phyloP scores from a whole-genome alignment of 2,888 invertebrate genomes.

The Nipponacmea schrenckii region DNA sequence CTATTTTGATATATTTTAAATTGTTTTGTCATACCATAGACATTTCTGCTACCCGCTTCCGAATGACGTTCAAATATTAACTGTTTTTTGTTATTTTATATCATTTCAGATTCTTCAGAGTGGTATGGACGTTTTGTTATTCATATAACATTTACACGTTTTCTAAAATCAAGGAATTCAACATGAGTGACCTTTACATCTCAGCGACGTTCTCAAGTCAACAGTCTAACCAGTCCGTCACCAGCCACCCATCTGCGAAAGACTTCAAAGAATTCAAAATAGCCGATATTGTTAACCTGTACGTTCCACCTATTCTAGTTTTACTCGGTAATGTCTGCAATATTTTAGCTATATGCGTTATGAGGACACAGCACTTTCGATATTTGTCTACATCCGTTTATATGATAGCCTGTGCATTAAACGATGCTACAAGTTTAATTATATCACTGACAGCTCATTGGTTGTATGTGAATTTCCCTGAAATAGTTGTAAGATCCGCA shows the following conservation, averaged over 20 bases:
- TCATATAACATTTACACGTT: no score
- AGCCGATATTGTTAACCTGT: constrained; percentile 33
- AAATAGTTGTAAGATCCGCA: constrained; percentile 32
- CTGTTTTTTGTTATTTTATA: no score
- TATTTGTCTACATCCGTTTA: constrained; percentile 49
- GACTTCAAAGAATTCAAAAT: constrained; percentile 7
- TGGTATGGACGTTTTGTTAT: no score
- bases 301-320: constrained; percentile 48
- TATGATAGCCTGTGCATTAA: constrained; percentile 45
- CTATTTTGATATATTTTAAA: no score
- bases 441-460: constrained; percentile 49
- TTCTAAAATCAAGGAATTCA: no score
- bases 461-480: constrained; percentile 49
- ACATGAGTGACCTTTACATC: no score
- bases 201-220: no score
- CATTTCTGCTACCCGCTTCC: no score
- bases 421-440: constrained; percentile 41
- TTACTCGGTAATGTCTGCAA: constrained; percentile 47
- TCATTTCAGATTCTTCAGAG: no score
- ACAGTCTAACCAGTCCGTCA: background rate
- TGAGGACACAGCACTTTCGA: constrained; percentile 51
- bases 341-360: constrained; percentile 42
- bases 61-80: no score
- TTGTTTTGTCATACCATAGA: no score
- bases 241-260: background rate